phyloP scores from a whole-genome alignment of 2,888 invertebrate species.

The Protophormia terraenovae region DNA sequence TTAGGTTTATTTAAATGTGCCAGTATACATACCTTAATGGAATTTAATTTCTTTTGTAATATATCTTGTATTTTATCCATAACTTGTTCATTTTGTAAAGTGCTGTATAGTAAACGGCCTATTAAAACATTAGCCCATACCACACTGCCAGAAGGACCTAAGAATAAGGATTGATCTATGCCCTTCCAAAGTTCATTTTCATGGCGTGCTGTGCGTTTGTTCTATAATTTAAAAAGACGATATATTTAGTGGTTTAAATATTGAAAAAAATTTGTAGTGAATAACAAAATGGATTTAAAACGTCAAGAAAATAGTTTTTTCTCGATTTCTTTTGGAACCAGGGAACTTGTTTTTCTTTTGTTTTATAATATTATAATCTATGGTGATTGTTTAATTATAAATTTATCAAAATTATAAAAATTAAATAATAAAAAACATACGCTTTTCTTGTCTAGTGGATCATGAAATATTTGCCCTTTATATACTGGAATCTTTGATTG shows the following conservation, averaged over 20 bases:
- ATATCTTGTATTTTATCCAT: constrained; percentile 79
- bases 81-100: constrained; percentile 75
- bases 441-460: constrained; percentile 70
- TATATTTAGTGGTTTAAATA: background rate
- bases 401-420: constrained; percentile 33
- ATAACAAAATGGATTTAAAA: too few species aligned
- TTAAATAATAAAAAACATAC: constrained; percentile 74
- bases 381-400: background rate
- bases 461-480: constrained; percentile 68
- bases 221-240: constrained; percentile 69
- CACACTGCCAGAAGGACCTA: constrained; percentile 80
- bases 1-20: too few species aligned
- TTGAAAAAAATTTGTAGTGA: too few species aligned
- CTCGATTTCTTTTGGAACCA: too few species aligned
- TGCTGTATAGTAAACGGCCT: constrained; percentile 79
- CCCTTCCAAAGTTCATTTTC: constrained; percentile 81
- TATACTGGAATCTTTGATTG: constrained; percentile 77
- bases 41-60: constrained; percentile 79
- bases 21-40: constrained; percentile 75
- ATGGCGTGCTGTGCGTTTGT: constrained; percentile 77
- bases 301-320: too few species aligned
- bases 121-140: constrained; percentile 80
- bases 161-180: constrained; percentile 79
- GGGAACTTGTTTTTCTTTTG: background rate
- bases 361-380: background rate